Evolutionary conservation across 2,888 invertebrate species (phyloP), one percentile per base, ranked within the genome.

Genomic region (Lithophane leautieri): DNA sequence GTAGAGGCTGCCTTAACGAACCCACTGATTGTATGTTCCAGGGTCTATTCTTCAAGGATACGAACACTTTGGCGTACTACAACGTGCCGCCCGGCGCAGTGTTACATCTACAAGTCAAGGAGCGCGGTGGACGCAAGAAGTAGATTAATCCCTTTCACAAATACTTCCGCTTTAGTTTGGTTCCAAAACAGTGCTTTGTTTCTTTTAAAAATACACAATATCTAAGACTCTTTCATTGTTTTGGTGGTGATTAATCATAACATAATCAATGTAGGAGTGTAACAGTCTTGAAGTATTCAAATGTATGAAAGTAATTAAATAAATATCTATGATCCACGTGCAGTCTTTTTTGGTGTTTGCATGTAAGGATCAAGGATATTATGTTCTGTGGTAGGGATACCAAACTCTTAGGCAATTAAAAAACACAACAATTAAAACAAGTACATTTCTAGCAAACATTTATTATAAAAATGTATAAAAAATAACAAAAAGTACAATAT

Each of bases 11-110:
- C 16, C 16, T n/a, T 28, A n/a, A 25, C 40, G 47, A 14, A 76
- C 4, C 9, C 11, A 42, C 34, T 14, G 11, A 34, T 60, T 22
- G 28, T 60, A n/a, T 62, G 12, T 83, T 88, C 96, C 97, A 99
- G 98, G 99, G 99, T 54, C 97, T 99, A 95, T 99, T 99, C 97
- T 98, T 99, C 97, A 99, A 99, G 94, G 99, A 99, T 95, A 98
- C 98, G 70, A 99, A 99, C 92, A 97, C 98, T 0, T 97, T 99
- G 94, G 99, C 99, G 0, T 99, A 98, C 96, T 99, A 99, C 97
- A 99, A 99, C 95, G 97, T 99, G 82, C 97, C 98, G 16, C 98
- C 98, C 52, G 98, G 98, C 71, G 98, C 98, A 1, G 96, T 98
- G 16, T 97, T 99, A 58, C 98, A 98, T 86, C 97, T 99, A 81